Conservation (phyloP, 2,888 invertebrate species). For the Drosophila setosimentum region DNA sequence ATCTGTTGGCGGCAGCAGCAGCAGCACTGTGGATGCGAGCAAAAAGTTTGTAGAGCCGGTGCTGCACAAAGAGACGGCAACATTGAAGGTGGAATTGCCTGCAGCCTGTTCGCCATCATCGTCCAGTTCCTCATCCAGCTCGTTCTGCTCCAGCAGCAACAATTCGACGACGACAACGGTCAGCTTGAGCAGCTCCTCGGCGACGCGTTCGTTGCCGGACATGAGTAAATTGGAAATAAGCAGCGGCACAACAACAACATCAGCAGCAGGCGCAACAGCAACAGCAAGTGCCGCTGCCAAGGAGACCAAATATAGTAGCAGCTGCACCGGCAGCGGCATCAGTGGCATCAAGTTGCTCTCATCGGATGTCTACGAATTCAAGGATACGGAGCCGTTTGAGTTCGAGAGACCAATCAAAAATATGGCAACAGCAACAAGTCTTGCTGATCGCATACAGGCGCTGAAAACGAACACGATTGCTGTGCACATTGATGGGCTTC, state of each 20-base stretch:
- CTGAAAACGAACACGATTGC: conserved; percentile 38
- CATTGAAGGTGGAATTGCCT: conserved; percentile 74
- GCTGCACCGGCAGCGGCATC: conserved; percentile 20
- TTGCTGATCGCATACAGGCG: conserved; percentile 51
- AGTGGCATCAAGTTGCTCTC: conserved; percentile 55
- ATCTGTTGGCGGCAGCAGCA: conserved; percentile 14
- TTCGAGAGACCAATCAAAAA: conserved; percentile 88
- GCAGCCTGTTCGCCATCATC: conserved; percentile 76
- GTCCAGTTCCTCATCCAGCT: conserved; percentile 79
- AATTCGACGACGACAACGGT: conserved; percentile 55
- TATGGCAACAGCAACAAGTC: background rate
- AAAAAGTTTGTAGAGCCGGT: conserved; percentile 73
- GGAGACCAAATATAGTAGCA: conserved; percentile 42
- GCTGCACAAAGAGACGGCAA: conserved; percentile 67
- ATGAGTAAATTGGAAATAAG: conserved; percentile 83
- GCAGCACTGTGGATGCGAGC: conserved; percentile 23
- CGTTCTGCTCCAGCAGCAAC: conserved; percentile 69
- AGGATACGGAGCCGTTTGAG: conserved; percentile 95
- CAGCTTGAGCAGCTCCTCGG: conserved; percentile 67
- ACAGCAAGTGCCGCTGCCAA: conserved; percentile 2
- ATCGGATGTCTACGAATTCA: conserved; percentile 93
- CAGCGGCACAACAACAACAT: conserved; percentile 52
- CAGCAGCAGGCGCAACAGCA: conserved; percentile 9
- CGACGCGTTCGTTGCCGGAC: conserved; percentile 78
- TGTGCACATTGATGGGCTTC: conserved; percentile 50